Conservation (phyloP, 1,140 invertebrate genomes). For the Drosophila bifasciata region DNA sequence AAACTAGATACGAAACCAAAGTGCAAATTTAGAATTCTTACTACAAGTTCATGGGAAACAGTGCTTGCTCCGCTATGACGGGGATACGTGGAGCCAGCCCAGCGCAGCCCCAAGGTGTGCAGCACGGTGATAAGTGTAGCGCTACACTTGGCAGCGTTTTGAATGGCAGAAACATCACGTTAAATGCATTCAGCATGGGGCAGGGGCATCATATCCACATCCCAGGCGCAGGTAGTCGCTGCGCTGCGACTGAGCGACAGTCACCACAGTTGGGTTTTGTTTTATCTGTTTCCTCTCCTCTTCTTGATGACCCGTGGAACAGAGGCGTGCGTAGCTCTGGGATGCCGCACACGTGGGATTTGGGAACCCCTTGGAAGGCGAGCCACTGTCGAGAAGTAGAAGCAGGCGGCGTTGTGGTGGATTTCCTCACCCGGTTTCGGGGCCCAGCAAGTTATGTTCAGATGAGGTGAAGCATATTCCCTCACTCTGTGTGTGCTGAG, state of each 20-base stretch:
- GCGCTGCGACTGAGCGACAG: conserved; percentile 30
- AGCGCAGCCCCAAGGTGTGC: conserved; percentile 26
- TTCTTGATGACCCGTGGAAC: background rate
- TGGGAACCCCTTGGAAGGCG: conserved; percentile 7
- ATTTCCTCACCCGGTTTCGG: conserved; percentile 14
- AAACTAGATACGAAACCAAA: conserved; percentile 58
- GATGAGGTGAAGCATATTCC: no score
- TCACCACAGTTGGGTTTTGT: conserved; percentile 14
- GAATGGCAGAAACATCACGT: conserved; percentile 62
- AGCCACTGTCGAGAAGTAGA: conserved; percentile 29
- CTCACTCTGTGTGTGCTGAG: no score
- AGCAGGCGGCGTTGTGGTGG: conserved; percentile 18
- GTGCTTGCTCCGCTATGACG: conserved; percentile 42
- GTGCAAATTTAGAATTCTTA: conserved; percentile 78
- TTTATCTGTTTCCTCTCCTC: conserved; percentile 14
- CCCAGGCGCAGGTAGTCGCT: conserved; percentile 23
- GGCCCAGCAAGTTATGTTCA: background rate
- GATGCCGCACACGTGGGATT: conserved; percentile 23
- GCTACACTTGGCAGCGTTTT: conserved; percentile 29
- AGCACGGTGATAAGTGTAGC: conserved; percentile 56
- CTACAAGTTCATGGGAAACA: conserved; percentile 81
- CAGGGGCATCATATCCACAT: conserved; percentile 28
- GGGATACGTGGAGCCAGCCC: conserved; percentile 60
- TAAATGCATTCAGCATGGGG: conserved; percentile 33
- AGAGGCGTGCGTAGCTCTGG: conserved; percentile 44